Conservation (phyloP, 2,888 invertebrate genomes). For the Willowsia nigromaculata region DNA sequence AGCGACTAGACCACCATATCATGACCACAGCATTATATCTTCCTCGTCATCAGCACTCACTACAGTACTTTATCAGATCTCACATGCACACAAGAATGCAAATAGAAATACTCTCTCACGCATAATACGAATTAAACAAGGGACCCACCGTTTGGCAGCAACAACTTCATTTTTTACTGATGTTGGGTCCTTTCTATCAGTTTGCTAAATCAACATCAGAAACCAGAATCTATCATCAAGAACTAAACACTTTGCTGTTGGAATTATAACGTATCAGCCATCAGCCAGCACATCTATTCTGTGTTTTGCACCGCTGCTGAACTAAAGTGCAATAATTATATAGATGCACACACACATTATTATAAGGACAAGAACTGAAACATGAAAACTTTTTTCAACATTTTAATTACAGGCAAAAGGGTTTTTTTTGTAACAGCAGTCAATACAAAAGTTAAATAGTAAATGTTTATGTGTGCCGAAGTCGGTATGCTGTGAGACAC, state of each 20-base stretch:
- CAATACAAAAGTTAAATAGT: neutral
- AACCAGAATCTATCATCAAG: neutral
- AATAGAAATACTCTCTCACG: slow-evolving; percentile 19
- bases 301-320: neutral
- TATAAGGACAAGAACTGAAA: neutral
- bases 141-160: neutral
- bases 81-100: slow-evolving; percentile 21
- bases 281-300: neutral
- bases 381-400: neutral
- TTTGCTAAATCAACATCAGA: neutral
- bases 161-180: slow-evolving; percentile 6
- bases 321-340: slow-evolving; percentile 9
- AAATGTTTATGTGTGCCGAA: neutral
- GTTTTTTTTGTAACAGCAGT: neutral
- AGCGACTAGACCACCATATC: neutral
- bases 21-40: neutral
- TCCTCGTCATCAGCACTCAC: neutral
- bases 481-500: no score
- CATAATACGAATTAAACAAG: slow-evolving; percentile 27
- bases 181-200: slow-evolving; percentile 24
- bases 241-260: neutral
- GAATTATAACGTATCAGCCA: neutral
- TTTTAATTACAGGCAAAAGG: slow-evolving; percentile 15
- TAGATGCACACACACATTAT: neutral
- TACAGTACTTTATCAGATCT: neutral